Evolutionary conservation across 2,888 invertebrate species (phyloP).

Genomic region (Harpagoxenus sublaevis): DNA sequence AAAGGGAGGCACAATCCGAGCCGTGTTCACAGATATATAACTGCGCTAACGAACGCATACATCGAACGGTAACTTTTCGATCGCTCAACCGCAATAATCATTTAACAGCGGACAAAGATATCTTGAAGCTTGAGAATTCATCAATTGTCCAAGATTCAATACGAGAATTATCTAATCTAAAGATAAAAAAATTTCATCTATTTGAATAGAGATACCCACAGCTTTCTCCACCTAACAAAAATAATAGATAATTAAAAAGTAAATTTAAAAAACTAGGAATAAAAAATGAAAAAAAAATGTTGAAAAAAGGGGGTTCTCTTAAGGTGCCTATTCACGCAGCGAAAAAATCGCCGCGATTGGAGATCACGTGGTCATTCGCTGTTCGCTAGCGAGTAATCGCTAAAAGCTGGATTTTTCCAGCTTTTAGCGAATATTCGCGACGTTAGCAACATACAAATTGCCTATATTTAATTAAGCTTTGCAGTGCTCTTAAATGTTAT

Average conservation of each 20-base stretch:
- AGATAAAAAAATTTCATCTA: neutral
- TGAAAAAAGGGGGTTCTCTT: no score
- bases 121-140: neutral
- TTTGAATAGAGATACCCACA: neutral
- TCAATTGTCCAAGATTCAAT: neutral
- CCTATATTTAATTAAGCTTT: no score
- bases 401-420: no score
- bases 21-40: conserved; percentile 42
- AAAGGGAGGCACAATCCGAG: conserved; percentile 29
- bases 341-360: no score
- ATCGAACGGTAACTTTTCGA: conserved; percentile 19
- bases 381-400: no score
- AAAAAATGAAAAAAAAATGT: neutral
- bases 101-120: neutral
- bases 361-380: no score
- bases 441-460: no score
- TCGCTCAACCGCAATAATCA: neutral
- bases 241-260: neutral
- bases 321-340: no score
- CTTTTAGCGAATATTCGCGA: no score
- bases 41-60: conserved; percentile 34
- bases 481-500: no score
- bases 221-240: neutral
- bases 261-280: neutral
- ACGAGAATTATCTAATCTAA: neutral